Conservation (phyloP, 2,113 vertebrate genomes). For the Dasyornis broadbenti region DNA sequence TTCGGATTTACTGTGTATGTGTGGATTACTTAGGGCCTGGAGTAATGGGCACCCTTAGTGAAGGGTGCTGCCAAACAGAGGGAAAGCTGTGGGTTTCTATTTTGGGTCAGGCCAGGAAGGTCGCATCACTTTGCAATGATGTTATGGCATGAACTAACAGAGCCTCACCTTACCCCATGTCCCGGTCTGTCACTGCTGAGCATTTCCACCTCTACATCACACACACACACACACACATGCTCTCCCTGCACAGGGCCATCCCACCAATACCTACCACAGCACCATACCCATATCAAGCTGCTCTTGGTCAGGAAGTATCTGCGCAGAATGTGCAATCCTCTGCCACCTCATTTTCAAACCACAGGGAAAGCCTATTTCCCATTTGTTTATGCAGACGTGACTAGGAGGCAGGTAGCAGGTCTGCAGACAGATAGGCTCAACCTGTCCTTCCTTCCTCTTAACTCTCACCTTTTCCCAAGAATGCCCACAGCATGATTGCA, state of each 20-base stretch:
- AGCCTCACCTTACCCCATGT: not conserved
- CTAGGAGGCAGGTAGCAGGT: not conserved
- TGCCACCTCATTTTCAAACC: not conserved
- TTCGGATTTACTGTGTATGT: not conserved
- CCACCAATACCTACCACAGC: not conserved
- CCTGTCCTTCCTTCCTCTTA: not conserved
- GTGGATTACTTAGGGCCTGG: not conserved
- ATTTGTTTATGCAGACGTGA: not conserved
- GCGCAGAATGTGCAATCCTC: accelerated
- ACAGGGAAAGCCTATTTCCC: not conserved
- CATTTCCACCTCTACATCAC: not conserved
- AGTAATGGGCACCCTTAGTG: not conserved
- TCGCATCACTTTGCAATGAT: not conserved
- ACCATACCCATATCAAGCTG: not conserved
- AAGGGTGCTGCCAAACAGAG: not conserved
- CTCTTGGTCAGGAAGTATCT: not conserved
- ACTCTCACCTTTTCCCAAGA: not conserved
- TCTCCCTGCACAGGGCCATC: not conserved
- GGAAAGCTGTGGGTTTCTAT: not conserved
- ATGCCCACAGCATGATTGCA: not conserved
- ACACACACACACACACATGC: not conserved
- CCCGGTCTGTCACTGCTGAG: not conserved
- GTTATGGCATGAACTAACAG: not conserved
- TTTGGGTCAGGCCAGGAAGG: not conserved
- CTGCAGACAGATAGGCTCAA: not conserved